phyloP scores from a whole-genome alignment of 2,797 vertebrate species.

The Todus mexicanus region DNA sequence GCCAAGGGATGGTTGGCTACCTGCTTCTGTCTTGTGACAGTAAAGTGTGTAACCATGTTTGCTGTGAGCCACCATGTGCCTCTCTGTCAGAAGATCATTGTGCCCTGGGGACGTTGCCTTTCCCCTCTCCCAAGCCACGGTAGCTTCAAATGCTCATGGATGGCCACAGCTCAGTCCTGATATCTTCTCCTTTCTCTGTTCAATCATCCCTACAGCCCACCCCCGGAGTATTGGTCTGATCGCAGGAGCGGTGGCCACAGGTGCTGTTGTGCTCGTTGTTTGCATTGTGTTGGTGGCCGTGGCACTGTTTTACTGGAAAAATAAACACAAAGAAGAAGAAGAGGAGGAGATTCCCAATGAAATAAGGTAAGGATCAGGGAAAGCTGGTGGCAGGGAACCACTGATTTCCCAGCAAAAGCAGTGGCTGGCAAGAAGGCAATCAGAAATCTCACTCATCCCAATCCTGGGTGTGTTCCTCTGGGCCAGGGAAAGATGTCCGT shows the following conservation, averaged over 20 bases:
- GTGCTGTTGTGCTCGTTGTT: slow-evolving; percentile 84
- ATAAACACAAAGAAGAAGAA: slow-evolving; percentile 95
- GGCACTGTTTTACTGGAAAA: slow-evolving; percentile 94
- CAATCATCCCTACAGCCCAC: slow-evolving; percentile 80
- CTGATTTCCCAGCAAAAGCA: not conserved
- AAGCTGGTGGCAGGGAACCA: not conserved
- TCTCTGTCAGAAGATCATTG: not conserved
- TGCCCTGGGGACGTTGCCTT: not conserved
- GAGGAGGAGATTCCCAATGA: slow-evolving; percentile 99
- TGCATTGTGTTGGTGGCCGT: slow-evolving; percentile 87
- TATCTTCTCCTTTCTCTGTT: slow-evolving; percentile 32
- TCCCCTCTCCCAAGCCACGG: not conserved
- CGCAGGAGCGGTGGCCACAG: slow-evolving; percentile 88
- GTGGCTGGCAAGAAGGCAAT: not conserved
- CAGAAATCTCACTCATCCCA: not conserved
- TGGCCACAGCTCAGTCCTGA: not conserved
- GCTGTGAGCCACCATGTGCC: not conserved
- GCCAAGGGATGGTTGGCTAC: not conserved
- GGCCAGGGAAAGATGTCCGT: not conserved
- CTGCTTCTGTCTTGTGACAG: slow-evolving; percentile 19
- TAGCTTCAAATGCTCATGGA: not conserved
- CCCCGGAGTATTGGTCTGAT: slow-evolving; percentile 90
- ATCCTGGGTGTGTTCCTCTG: not conserved
- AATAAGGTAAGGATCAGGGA: slow-evolving; percentile 84
- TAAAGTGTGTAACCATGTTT: not conserved